These are phyloP conservation scores for Prionchulus punctatus DNA, from an alignment of 2,888 invertebrate genomes.

Conservation along the genomic window DNA sequence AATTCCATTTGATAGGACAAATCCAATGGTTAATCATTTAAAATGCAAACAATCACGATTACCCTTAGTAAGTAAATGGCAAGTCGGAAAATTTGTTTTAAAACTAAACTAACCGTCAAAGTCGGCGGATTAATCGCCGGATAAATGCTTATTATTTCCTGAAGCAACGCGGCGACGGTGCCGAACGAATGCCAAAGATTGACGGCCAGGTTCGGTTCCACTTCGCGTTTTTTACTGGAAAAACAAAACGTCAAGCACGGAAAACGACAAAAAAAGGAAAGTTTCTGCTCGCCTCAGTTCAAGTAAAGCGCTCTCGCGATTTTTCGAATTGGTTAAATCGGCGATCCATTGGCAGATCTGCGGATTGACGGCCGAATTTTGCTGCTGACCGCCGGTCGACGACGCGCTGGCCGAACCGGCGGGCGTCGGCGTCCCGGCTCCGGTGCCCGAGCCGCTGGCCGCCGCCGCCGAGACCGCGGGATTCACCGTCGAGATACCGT, in stretches of 20 bases:
- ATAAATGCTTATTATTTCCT: constrained; percentile 65
- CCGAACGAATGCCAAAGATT: constrained; percentile 98
- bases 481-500: background rate
- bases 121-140: constrained; percentile 96
- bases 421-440: background rate
- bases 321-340: constrained; percentile 78
- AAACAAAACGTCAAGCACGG: constrained; percentile 3
- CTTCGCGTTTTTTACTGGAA: constrained; percentile 60
- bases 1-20: no score
- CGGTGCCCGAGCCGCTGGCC: background rate
- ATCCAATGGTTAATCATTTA: no score
- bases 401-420: background rate
- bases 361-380: background rate
- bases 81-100: no score
- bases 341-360: constrained; percentile 80
- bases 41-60: no score
- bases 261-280: background rate
- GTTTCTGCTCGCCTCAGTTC: constrained; percentile 57
- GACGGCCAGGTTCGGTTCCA: constrained; percentile 87
- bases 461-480: background rate
- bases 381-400: background rate
- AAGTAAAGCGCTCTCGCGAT: constrained; percentile 83
- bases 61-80: no score
- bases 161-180: constrained; percentile 77
- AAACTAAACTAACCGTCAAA: constrained; percentile 57